A percentile compares a stretch with the other conserved stretches of the same genome.
Conservation (phyloP, 2,888 invertebrate species). For the Baronia brevicornis region DNA sequence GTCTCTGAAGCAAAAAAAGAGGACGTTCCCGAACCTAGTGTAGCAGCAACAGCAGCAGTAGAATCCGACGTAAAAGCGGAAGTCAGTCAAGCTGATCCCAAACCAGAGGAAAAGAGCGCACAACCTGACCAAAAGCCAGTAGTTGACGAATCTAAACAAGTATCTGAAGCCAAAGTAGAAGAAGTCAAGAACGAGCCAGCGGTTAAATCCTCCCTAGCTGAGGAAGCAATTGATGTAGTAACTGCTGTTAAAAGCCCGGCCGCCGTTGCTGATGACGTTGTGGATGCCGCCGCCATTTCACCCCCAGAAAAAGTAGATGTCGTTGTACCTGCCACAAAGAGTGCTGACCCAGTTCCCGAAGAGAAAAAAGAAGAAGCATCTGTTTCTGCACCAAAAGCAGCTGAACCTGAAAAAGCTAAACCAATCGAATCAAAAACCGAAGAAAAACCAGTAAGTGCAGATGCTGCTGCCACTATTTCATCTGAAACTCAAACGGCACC, state of each 20-base stretch:
- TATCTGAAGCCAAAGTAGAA: slow-evolving; percentile 35
- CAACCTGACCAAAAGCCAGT: slow-evolving; percentile 27
- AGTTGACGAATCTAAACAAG: slow-evolving; percentile 30
- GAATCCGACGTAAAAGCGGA: slow-evolving; percentile 26
- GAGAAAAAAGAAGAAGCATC: slow-evolving; percentile 35
- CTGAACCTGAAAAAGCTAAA: slow-evolving; percentile 22
- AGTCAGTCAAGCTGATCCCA: slow-evolving; percentile 24
- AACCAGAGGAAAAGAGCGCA: slow-evolving; percentile 33
- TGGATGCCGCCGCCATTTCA: slow-evolving; percentile 40
- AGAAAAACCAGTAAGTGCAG: slow-evolving; percentile 20
- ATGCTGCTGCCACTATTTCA: slow-evolving; percentile 15
- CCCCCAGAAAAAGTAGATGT: slow-evolving; percentile 45
- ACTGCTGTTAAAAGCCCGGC: slow-evolving; percentile 43
- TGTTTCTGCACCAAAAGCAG: slow-evolving; percentile 17
- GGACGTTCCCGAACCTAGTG: slow-evolving; percentile 32
- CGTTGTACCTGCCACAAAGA: slow-evolving; percentile 39
- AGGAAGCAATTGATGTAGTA: slow-evolving; percentile 45
- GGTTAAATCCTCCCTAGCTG: slow-evolving; percentile 35
- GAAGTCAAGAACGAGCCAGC: slow-evolving; percentile 37
- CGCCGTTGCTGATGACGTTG: slow-evolving; percentile 49
- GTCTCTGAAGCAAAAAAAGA: slow-evolving; percentile 30
- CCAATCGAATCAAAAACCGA: slow-evolving; percentile 24
- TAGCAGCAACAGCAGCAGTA: slow-evolving; percentile 22
- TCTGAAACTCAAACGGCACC: slow-evolving; percentile 16
- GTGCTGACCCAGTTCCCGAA: slow-evolving; percentile 46